Evolutionary conservation across 2,888 invertebrate genomes (phyloP).

Genomic region (Frankliniella fusca): DNA sequence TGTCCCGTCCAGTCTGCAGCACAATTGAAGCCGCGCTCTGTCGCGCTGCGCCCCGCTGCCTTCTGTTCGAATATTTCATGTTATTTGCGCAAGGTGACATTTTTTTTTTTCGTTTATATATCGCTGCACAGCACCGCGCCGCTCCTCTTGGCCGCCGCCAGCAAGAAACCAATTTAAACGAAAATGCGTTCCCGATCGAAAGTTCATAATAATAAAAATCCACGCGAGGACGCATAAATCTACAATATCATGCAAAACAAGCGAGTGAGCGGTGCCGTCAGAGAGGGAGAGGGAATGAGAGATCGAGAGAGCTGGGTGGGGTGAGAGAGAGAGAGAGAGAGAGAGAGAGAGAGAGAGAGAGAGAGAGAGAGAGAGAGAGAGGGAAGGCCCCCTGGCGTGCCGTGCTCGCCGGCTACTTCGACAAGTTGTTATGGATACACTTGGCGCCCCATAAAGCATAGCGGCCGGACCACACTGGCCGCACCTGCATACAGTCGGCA

Average conservation of each 20-base stretch:
- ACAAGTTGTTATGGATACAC: conserved; percentile 26
- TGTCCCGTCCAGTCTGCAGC: no score
- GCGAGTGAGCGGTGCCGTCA: not conserved
- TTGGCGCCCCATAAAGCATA: conserved; percentile 19
- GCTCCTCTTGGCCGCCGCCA: no score
- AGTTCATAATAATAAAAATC: no score
- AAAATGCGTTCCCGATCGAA: no score
- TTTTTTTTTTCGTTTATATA: no score
- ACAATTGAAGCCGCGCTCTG: no score
- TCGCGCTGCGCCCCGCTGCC: no score
- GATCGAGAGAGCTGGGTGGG: not conserved
- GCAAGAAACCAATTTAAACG: no score
- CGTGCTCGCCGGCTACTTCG: not conserved
- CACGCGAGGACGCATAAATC: no score
- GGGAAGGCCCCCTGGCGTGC: not conserved
- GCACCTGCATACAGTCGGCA: not conserved
- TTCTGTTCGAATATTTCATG: no score
- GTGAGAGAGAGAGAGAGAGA: not conserved
- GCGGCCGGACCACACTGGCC: conserved; percentile 8
- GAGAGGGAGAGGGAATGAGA: not conserved
- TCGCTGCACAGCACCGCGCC: no score
- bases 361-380: conserved; percentile 4
- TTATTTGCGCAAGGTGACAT: no score
- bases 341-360: not conserved
- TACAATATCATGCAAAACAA: conserved; percentile 8